These are phyloP conservation scores for Drosophila parvula DNA, from an alignment of 1,140 invertebrate species.

Conservation along the genomic window DNA sequence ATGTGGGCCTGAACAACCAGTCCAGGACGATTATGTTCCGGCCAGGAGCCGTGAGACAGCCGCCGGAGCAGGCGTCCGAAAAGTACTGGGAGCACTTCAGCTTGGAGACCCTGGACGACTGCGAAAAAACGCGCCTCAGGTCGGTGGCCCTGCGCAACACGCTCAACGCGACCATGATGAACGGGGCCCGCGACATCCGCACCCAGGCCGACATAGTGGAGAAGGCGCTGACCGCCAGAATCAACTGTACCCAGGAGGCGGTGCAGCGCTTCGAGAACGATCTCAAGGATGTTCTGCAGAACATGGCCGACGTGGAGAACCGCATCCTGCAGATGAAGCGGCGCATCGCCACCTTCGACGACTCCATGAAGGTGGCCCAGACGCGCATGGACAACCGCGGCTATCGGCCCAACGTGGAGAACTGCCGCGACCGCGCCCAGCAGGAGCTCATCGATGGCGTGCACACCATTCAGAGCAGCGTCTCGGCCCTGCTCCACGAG, in stretches of 20 bases:
- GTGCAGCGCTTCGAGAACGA: slow-evolving; percentile 88
- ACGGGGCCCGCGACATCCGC: slow-evolving; percentile 88
- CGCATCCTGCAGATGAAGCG: slow-evolving; percentile 87
- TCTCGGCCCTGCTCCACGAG: slow-evolving; percentile 86
- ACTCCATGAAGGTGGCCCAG: slow-evolving; percentile 90
- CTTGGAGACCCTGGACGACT: slow-evolving; percentile 87
- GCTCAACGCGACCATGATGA: slow-evolving; percentile 87
- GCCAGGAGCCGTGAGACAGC: slow-evolving; percentile 89
- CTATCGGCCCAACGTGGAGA: slow-evolving; percentile 88
- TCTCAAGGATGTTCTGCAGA: slow-evolving; percentile 87
- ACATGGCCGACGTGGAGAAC: slow-evolving; percentile 89
- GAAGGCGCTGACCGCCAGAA: slow-evolving; percentile 87
- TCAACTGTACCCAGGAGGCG: slow-evolving; percentile 88
- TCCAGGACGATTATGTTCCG: slow-evolving; percentile 88
- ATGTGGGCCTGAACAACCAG: slow-evolving; percentile 87
- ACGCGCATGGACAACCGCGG: slow-evolving; percentile 90
- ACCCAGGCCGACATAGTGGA: slow-evolving; percentile 90
- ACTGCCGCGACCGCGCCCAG: slow-evolving; percentile 89
- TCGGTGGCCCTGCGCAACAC: slow-evolving; percentile 87
- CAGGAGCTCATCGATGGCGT: slow-evolving; percentile 90
- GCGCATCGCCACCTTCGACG: slow-evolving; percentile 88
- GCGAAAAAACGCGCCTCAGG: slow-evolving; percentile 87
- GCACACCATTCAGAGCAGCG: slow-evolving; percentile 87
- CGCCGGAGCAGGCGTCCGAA: slow-evolving; percentile 89
- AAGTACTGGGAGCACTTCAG: slow-evolving; percentile 90